Base-by-base conservation (phyloP, 2,888 invertebrate species). In the Watsonalla binaria region DNA sequence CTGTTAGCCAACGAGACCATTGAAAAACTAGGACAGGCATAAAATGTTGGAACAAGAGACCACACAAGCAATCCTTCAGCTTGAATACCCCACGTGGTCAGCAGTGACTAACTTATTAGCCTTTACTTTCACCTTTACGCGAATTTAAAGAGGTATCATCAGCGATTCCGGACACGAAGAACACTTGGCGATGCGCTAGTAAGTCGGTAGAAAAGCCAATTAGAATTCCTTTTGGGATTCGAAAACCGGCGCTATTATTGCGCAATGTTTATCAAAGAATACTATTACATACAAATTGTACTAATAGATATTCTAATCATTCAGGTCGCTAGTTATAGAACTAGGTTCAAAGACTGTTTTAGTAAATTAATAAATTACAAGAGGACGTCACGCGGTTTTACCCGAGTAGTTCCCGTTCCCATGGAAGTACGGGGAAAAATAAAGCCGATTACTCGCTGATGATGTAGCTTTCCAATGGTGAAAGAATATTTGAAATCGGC, bases 51-150 rank as follows among this genome's bases (percentile, higher is more conserved):
- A 55, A 53, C 53, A 54, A 53, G 48, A 54, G 72, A 72, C 76
- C 74, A 76, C 74, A 75, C 73, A 66, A 68, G 54, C 63, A 53
- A 66, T 72, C 66, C 63, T 69, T 63, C 59, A 66, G 61, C 65
- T 45, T 51, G 52, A 50, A 53, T 58, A 52, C 57, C 58, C 63
- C 70, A 68, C 65, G 70, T 69, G 69, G 64, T 59, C 37, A 61
- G 61, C 63, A 62, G 68, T 63, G 61, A 61, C 62, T 62, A 58
- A 66, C 55, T 68, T 70, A 73, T 66, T 62, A 63, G 60, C 61
- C 56, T 63, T 74, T 66, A 84, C 85, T 85, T 85, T 86, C 85
- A 80, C 85, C 78, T 76, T 76, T 65, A 63, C 50, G 54, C 57
- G 65, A 60, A 71, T 69, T 42, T 42, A 11, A 64, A 67, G 63